Evolutionary conservation across 2,113 vertebrate species (phyloP), one percentile per base, ranked within the genome.

Genomic region (Centropus unirufus): DNA sequence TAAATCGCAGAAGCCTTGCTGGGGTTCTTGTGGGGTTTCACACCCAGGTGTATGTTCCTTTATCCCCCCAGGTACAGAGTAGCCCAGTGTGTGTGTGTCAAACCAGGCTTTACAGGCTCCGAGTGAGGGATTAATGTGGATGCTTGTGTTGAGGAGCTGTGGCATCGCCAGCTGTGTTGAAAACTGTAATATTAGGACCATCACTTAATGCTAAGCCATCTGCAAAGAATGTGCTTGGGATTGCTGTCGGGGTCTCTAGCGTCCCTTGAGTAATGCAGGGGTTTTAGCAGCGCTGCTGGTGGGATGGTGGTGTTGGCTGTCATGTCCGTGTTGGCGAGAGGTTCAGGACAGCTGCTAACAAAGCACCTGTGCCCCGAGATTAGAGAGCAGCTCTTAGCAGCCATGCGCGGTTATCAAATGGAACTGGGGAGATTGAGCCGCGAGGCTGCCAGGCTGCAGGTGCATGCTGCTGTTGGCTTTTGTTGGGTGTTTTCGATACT

Each of bases 241-340:
- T 49, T 46, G 29, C 13, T 80, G 21, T 49, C 0, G 0, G 13
- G 22, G 22, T 52, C 32, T 42, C 9, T 17, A 69, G 72, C 27
- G 57, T 70, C 74, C 42, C 32, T 51, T 5, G 32, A 66, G 55
- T 40, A 57, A 39, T 0, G 0, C 1, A 0, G 2, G 5, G 23
- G 14, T 79, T 82, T 61, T 46, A 74, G 68, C 52, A 20, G 21
- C 0, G 0, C 22, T 77, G 61, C 54, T 84, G 69, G 30, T 69
- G 36, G 30, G 39, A 54, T 54, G 88, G 34, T 83, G 51, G 58
- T 79, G 67, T 73, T 96, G 82, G 51, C 51, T 92, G 61, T 93
- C 73, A 64, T 92, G 61, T 93, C 73, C 62, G 79, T 87, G 52
- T 49, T 29, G 36, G 46, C 2, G 22, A 88, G 90, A 83, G n/a